Conservation (phyloP, 2,797 vertebrate species). For the Scarus forsteni region DNA sequence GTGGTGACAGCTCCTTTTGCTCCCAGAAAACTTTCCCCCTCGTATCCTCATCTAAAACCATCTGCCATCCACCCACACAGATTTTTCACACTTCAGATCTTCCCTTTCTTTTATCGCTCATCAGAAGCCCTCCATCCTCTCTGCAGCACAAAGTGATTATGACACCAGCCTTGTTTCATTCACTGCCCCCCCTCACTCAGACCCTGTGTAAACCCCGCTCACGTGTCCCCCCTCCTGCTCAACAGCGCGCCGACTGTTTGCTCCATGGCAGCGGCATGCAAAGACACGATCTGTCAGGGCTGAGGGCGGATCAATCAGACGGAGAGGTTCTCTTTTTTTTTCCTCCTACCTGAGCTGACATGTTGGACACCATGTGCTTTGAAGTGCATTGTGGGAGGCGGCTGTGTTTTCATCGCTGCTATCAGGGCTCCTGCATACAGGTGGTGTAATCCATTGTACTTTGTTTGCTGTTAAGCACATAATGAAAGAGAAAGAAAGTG, state of each 20-base stretch:
- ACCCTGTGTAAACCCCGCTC: conserved; percentile 23
- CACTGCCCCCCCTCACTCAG: conserved; percentile 17
- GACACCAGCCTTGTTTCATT: conserved; percentile 26
- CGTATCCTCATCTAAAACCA: conserved; percentile 1
- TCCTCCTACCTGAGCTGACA: conserved; percentile 72
- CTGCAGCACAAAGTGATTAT: neutral
- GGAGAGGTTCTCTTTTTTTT: conserved; percentile 6
- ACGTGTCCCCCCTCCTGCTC: conserved; percentile 9
- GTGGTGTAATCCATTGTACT: conserved; percentile 65
- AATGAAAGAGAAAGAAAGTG: conserved; percentile 66
- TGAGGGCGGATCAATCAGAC: conserved; percentile 64
- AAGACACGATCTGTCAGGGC: conserved; percentile 65
- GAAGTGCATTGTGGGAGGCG: conserved; percentile 74
- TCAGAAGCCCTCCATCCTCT: conserved; percentile 12
- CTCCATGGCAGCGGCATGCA: conserved; percentile 46
- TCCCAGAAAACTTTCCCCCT: neutral
- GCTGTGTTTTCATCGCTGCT: conserved; percentile 52
- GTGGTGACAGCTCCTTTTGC: neutral
- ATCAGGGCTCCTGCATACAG: conserved; percentile 56
- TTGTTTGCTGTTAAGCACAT: conserved; percentile 54
- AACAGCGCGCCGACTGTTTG: conserved; percentile 35
- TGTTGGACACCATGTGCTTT: conserved; percentile 54
- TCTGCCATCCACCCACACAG: conserved; percentile 36
- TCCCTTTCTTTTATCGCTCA: conserved; percentile 10
- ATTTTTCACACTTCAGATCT: conserved; percentile 8